Conservation (phyloP, 2,113 vertebrate genomes). For the Tragelaphus imberbis region DNA sequence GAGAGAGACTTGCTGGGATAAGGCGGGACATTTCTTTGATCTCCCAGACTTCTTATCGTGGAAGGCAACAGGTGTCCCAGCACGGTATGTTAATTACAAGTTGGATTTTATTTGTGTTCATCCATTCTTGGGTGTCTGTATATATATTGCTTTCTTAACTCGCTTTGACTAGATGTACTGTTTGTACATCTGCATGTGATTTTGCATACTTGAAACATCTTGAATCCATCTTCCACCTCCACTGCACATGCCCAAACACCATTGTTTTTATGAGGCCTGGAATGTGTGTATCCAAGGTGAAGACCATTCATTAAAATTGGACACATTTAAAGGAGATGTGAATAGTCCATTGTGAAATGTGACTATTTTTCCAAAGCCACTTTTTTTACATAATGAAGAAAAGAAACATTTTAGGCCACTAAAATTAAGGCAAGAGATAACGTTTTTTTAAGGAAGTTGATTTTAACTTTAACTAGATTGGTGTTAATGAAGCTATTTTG, state of each 20-base stretch:
- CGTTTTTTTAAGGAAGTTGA: background rate
- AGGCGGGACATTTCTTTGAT: constrained; percentile 92
- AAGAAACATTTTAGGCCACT: background rate
- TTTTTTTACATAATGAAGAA: constrained; percentile 4
- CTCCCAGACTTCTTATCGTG: constrained; percentile 96
- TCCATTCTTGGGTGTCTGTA: constrained; percentile 52
- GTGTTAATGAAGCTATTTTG: background rate
- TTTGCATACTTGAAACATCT: constrained; percentile 79
- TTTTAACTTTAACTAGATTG: background rate
- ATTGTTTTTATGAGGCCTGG: constrained; percentile 62
- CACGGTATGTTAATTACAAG: constrained; percentile 84
- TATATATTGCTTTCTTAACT: constrained; percentile 71
- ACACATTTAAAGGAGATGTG: constrained; percentile 3
- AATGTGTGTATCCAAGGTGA: constrained; percentile 49
- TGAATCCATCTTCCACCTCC: constrained; percentile 79
- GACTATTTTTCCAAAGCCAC: background rate
- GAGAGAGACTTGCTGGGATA: constrained; percentile 80
- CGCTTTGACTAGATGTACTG: constrained; percentile 70
- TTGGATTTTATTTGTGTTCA: constrained; percentile 46
- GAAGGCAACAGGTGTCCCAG: constrained; percentile 93
- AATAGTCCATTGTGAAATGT: background rate
- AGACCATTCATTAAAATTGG: constrained; percentile 44
- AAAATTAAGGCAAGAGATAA: background rate
- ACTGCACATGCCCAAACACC: constrained; percentile 62
- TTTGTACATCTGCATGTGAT: constrained; percentile 80